These are phyloP conservation scores for Mimas tiliae DNA, from an alignment of 2,888 invertebrate species.

Conservation along the genomic window DNA sequence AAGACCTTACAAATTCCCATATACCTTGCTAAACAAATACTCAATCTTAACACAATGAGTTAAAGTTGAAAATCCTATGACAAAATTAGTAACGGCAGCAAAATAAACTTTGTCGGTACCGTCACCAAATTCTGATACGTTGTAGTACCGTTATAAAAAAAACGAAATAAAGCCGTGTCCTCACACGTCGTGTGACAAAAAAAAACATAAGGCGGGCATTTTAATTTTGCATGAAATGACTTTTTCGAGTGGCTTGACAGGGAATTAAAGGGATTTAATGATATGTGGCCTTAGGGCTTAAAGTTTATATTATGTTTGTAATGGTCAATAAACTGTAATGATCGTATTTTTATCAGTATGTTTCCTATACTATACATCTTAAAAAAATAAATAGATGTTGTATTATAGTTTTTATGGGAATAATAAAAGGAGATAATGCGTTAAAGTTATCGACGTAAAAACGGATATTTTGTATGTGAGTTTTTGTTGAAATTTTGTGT, in stretches of 20 bases:
- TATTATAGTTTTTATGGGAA: no score
- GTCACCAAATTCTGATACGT: slow-evolving; percentile 41
- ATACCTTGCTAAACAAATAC: slow-evolving; percentile 12
- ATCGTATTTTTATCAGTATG: no score
- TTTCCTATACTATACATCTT: no score
- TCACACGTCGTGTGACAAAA: slow-evolving; percentile 59
- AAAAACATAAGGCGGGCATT: slow-evolving; percentile 57
- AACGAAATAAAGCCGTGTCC: slow-evolving; percentile 55
- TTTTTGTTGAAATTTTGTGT: no score
- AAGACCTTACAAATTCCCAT: slow-evolving; percentile 10
- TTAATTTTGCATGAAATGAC: slow-evolving; percentile 80
- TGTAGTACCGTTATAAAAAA: slow-evolving; percentile 59
- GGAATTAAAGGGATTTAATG: slow-evolving; percentile 9
- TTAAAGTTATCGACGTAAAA: no score
- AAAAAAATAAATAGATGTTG: no score
- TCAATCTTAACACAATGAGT: neutral
- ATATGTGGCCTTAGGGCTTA: neutral
- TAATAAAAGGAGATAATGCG: no score
- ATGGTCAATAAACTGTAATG: neutral
- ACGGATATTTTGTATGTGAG: no score
- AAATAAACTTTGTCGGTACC: slow-evolving; percentile 35
- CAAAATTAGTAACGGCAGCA: neutral
- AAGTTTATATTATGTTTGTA: neutral
- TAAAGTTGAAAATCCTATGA: slow-evolving; percentile 34
- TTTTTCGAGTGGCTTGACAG: slow-evolving; percentile 43